Conservation (phyloP, 2,113 vertebrate genomes). For the Himantopus leucocephalus region DNA sequence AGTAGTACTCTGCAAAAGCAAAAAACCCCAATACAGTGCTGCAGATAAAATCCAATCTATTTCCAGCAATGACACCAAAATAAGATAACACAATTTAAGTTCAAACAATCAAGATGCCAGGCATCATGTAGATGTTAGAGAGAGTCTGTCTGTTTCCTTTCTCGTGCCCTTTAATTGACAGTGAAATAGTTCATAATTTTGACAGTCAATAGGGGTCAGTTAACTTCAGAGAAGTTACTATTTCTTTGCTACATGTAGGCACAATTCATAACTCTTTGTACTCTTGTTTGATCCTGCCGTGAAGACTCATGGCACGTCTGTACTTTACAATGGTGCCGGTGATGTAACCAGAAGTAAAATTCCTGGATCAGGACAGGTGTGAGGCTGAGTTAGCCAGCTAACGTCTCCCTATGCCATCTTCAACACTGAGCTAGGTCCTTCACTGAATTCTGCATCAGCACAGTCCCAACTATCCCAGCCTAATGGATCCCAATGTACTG, state of each 20-base stretch:
- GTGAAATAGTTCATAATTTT: neutral
- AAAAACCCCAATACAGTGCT: neutral
- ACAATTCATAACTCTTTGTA: neutral
- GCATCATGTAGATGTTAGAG: neutral
- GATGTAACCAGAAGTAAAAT: neutral
- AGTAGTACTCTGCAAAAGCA: neutral
- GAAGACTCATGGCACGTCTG: neutral
- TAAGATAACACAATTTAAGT: neutral
- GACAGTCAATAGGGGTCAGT: neutral
- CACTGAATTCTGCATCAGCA: neutral
- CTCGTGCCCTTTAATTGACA: neutral
- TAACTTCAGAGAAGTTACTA: neutral
- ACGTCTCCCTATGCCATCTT: neutral
- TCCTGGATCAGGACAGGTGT: neutral
- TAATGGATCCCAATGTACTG: neutral
- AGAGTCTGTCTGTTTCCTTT: neutral
- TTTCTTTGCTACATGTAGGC: neutral
- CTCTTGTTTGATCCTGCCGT: neutral
- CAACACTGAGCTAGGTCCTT: neutral
- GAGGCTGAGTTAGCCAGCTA: neutral
- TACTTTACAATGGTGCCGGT: neutral
- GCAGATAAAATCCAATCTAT: neutral
- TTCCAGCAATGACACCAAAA: neutral
- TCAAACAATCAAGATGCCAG: neutral
- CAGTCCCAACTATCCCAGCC: neutral